Base-by-base conservation (phyloP, 2,888 invertebrate genomes). In the Muschampia plurimacula region DNA sequence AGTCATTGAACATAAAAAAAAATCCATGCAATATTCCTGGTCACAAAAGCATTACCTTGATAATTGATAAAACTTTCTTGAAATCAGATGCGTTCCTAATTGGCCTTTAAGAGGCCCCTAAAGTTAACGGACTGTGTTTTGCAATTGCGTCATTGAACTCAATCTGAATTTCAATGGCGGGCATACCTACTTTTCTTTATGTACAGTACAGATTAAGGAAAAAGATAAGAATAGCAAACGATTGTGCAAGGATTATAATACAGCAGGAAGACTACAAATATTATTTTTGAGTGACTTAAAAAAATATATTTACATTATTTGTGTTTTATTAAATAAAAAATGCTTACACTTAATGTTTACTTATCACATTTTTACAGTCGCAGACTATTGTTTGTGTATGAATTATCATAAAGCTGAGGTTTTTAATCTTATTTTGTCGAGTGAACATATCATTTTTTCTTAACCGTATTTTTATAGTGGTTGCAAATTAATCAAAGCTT, bases 81-180 rank as follows among this genome's bases (percentile, higher is more conserved):
- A 22, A 15, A 1, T 2, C n/a, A 8, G 46, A 46, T n/a, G n/a
- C n/a, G 1, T 15, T 57, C 57, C 28, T 57, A 57, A 28, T 57
- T 55, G 55, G 9, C 55, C 22, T 22, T 22, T 55, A 22, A 9
- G 22, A 57, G 28, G 28, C 28, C 57, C 1, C 28, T 28, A 22
- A 57, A 28, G 12, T 10, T 22, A 22, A 57, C 57, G 1, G 12
- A 15, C 28, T 0, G 28, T 57, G 57, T 57, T 57, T 28, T 57
- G 28, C 57, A 57, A 57, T 28, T 28, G 57, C 57, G 57, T 57
- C 57, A 57, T 57, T 28, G 12, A 28, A 57, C 57, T 28, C 57
- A 57, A 57, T 28, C 57, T 57, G 57, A 57, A 57, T 57, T 57
- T 57, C 57, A 57, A 57, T 57, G 28, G 57, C 28, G 28, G 57